Percentiles rank a stretch among this genome's conserved stretches.
Evolutionary conservation across 1,140 invertebrate species (phyloP).

Genomic region (Drosophila novamexicana): DNA sequence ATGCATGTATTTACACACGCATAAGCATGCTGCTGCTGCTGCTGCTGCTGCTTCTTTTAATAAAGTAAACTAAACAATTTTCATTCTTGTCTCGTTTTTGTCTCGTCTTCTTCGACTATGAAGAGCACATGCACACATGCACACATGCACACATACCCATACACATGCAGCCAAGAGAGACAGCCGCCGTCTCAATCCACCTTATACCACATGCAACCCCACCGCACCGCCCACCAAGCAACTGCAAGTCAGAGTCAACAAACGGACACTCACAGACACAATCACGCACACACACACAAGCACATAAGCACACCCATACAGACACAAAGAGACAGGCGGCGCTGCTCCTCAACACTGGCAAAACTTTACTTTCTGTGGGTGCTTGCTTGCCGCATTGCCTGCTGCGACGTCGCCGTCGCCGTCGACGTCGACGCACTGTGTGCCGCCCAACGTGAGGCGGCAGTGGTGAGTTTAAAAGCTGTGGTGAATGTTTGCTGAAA

Average conservation of each 20-base stretch:
- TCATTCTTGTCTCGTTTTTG: constrained; percentile 81
- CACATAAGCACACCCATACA: constrained; percentile 23
- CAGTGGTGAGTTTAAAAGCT: constrained; percentile 50
- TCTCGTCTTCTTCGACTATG: constrained; percentile 71
- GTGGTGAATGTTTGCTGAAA: constrained; percentile 79
- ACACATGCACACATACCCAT: constrained; percentile 44
- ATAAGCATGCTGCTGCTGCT: constrained; percentile 50
- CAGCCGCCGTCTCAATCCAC: constrained; percentile 30
- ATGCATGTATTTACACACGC: constrained; percentile 50
- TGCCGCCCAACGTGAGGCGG: constrained; percentile 64
- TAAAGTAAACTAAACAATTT: constrained; percentile 83
- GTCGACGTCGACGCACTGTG: constrained; percentile 36
- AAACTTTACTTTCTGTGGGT: constrained; percentile 57
- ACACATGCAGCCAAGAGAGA: constrained; percentile 49
- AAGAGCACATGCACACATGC: constrained; percentile 33
- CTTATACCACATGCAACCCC: constrained; percentile 21
- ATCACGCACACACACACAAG: constrained; percentile 29
- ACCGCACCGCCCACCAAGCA: constrained; percentile 36
- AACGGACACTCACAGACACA: constrained; percentile 67
- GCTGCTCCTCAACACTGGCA: constrained; percentile 29
- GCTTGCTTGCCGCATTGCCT: constrained; percentile 1
- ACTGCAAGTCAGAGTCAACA: constrained; percentile 69
- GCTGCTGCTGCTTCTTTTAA: constrained; percentile 70
- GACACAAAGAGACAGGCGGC: constrained; percentile 30
- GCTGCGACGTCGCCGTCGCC: constrained; percentile 9